A percentile compares a stretch with the other conserved stretches of the same genome.
These are phyloP conservation scores for Cheilosia urbana DNA, from an alignment of 2,888 invertebrate genomes.

Conservation along the genomic window DNA sequence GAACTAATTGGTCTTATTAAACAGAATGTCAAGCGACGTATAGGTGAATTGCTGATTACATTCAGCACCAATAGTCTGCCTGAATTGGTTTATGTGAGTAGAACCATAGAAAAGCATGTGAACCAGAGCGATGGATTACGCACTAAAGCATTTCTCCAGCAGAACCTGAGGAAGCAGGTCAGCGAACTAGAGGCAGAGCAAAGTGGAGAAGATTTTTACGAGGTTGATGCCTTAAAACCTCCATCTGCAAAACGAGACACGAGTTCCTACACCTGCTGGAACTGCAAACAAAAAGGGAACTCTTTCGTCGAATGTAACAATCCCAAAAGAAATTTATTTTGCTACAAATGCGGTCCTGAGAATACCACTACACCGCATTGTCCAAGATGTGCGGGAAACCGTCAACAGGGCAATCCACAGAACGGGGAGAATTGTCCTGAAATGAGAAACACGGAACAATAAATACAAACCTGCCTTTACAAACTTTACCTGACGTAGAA, in stretches of 20 bases:
- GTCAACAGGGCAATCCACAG: too few relatives aligned
- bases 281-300: too few relatives aligned
- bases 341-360: too few relatives aligned
- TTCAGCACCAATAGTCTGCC: not conserved
- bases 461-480: too few relatives aligned
- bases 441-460: too few relatives aligned
- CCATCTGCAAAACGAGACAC: not conserved
- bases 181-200: not conserved
- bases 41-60: slow-evolving; percentile 4
- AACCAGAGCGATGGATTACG: not conserved
- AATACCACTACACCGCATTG: too few relatives aligned
- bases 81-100: not conserved
- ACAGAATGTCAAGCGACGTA: not conserved
- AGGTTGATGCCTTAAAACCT: not conserved
- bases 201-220: not conserved
- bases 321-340: too few relatives aligned
- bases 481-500: too few relatives aligned
- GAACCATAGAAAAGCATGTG: not conserved
- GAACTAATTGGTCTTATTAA: not conserved
- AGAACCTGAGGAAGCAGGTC: not conserved
- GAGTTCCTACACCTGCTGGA: not conserved
- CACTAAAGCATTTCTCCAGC: not conserved
- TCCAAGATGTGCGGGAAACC: too few relatives aligned
- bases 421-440: too few relatives aligned
- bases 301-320: too few relatives aligned